These are phyloP conservation scores for Antheraea assamensis DNA, from an alignment of 2,888 invertebrate species.

Conservation along the genomic window DNA sequence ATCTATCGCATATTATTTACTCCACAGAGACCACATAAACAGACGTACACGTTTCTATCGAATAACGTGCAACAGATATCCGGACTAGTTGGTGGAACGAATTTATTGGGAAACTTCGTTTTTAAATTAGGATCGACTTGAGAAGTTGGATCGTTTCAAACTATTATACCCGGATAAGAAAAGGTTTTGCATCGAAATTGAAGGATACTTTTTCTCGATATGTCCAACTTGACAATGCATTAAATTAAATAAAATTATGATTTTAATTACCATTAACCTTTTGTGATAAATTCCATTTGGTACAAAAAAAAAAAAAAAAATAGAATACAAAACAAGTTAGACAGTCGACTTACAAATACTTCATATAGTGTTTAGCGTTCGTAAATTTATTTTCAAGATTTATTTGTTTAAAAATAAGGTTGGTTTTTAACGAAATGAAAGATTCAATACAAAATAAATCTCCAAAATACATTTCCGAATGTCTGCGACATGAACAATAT, in stretches of 20 bases:
- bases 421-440: neutral
- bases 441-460: neutral
- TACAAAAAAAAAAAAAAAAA: neutral
- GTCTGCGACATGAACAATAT: neutral
- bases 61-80: constrained; percentile 40
- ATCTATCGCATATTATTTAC: constrained; percentile 35
- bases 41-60: constrained; percentile 13
- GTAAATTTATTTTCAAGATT: neutral
- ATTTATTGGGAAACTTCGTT: constrained; percentile 55
- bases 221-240: neutral
- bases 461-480: neutral
- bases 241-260: neutral
- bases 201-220: neutral
- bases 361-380: neutral
- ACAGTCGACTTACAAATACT: neutral
- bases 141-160: neutral
- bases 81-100: constrained; percentile 46
- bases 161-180: neutral
- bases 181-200: neutral
- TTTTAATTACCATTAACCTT: neutral
- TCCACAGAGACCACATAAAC: constrained; percentile 17
- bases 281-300: neutral
- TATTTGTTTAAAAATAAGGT: neutral
- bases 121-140: constrained; percentile 33
- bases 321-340: neutral